These are phyloP conservation scores for Pteropus alecto DNA, from an alignment of 2,113 vertebrate genomes.

Conservation along the genomic window DNA sequence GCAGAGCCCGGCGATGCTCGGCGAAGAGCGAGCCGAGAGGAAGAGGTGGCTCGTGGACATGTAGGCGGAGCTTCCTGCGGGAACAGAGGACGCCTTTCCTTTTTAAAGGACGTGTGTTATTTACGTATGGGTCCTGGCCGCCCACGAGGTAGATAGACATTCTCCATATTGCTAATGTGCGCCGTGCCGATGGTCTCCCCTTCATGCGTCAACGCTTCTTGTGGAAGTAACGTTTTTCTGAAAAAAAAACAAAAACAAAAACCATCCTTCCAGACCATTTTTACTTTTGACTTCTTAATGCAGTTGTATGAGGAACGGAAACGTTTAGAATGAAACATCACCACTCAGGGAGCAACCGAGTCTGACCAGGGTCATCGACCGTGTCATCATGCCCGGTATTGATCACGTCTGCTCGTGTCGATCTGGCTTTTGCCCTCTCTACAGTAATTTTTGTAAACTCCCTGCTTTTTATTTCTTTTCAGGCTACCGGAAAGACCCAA, in stretches of 20 bases:
- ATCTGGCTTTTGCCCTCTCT: background rate
- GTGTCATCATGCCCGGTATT: rapidly evolving
- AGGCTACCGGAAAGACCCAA: background rate
- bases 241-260: background rate
- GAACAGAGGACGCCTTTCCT: background rate
- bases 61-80: background rate
- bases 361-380: too few species aligned
- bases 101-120: background rate
- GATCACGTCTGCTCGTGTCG: background rate
- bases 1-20: background rate
- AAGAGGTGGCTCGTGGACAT: background rate
- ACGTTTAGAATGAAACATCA: too few species aligned
- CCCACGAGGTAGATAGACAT: rapidly evolving
- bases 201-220: rapidly evolving
- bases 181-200: rapidly evolving
- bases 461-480: background rate
- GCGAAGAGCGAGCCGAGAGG: background rate
- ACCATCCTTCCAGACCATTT: background rate
- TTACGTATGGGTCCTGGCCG: rapidly evolving
- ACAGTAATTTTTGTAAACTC: background rate
- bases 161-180: too few species aligned
- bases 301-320: background rate
- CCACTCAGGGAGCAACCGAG: background rate
- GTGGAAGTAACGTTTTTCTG: too few species aligned
- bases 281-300: background rate